These are phyloP conservation scores for Cyprinella venusta DNA, from an alignment of 2,797 vertebrate species.

Conservation along the genomic window DNA sequence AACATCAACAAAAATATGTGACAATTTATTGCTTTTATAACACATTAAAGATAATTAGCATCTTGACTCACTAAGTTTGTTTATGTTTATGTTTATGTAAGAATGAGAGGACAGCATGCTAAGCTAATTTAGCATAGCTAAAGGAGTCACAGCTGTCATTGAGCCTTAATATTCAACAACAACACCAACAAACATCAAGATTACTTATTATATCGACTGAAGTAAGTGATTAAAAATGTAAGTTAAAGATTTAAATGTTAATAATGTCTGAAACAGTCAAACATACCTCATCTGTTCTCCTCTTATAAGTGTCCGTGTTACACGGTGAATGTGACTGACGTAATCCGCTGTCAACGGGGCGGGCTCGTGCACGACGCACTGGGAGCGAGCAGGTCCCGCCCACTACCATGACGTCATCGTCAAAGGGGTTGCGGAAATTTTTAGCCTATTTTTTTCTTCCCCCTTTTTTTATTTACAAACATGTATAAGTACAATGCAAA, in stretches of 20 bases:
- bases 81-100: too few relatives aligned
- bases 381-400: not conserved
- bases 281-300: slow-evolving; percentile 34
- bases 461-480: too few relatives aligned
- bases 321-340: slow-evolving; percentile 5
- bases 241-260: accelerated
- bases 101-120: not conserved
- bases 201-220: not conserved
- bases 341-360: slow-evolving; percentile 35
- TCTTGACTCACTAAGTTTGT: not conserved
- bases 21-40: not conserved
- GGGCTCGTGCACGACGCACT: not conserved
- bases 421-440: too few relatives aligned
- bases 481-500: too few relatives aligned
- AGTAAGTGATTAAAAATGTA: accelerated
- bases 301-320: not conserved
- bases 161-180: not conserved
- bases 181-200: not conserved
- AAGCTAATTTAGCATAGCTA: slow-evolving; percentile 31
- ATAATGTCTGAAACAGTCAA: accelerated
- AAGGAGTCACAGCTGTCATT: slow-evolving; percentile 12
- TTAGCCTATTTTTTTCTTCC: too few relatives aligned
- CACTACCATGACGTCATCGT: too few relatives aligned
- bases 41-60: not conserved
- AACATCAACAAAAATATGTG: not conserved